Evolutionary conservation across 2,113 vertebrate species (phyloP), one percentile per base, ranked within the genome.

Genomic region (Zosterops pallidus): DNA sequence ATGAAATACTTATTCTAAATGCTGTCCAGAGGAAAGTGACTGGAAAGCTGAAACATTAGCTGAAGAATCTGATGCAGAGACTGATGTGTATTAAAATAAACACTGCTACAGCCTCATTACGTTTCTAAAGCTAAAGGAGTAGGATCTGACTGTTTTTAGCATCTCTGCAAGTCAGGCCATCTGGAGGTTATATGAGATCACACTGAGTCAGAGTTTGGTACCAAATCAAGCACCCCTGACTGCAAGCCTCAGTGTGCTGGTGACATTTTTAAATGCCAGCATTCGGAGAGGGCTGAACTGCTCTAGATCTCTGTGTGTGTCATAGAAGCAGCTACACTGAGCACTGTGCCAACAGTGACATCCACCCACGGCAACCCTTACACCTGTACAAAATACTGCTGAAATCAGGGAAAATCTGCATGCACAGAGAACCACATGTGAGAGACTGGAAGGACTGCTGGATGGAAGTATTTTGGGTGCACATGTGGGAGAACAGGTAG

Each of bases 1-100:
- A 88, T 76, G 74, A 95, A 95, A 96, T 86, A 89, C 83, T 94
- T 92, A 94, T 47, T 97, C 76, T 96, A 93, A 97, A 97, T 70
- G 77, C 69, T 95, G 83, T 86, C 96, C 90, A 85, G 79, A 91
- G 79, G 42, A 94, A 90, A 94, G 76, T 9, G 14, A 88, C 44
- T n/a, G 39, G 60, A n/a, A 97, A 92, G 62, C 37, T 85, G 88
- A 94, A 97, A 92, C 56, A 90, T 41, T 37, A 93, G 83, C 79
- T 81, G 70, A 94, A 95, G 85, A 89, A 90, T 44, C 35, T 74
- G 41, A 90, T 59, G 33, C 33, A 53, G 75, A 92, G 78, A 83
- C 31, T 65, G 37, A 74, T 63, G 62, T 9, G 6, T 70, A 74
- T 68, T 87, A 86, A 83, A 93, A 83, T 59, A 89, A 86, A 92